phyloP scores from a whole-genome alignment of 37 sponge, comb jelly and placozoan genomes.

The Eunapius fragilis region DNA sequence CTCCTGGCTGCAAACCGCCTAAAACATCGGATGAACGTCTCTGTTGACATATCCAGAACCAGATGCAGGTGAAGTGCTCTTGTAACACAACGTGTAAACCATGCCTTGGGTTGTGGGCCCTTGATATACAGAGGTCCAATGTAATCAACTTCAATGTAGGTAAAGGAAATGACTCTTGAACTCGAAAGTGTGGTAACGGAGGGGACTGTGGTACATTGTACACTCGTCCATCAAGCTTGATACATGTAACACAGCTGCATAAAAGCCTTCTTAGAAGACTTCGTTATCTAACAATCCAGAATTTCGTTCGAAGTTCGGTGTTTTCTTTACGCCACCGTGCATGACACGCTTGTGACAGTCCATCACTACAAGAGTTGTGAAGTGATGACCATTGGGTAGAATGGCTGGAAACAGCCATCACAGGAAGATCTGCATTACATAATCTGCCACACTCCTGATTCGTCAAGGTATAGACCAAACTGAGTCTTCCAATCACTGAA shows the following conservation, averaged over 20 bases:
- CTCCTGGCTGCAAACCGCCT: slow-evolving; percentile 58
- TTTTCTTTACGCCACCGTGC: slow-evolving; percentile 36
- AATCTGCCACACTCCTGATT: slow-evolving; percentile 34
- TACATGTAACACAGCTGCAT: neutral
- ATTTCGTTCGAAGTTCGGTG: slow-evolving; percentile 18
- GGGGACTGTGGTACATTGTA: too few relatives aligned
- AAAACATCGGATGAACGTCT: slow-evolving; percentile 37
- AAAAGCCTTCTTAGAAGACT: slow-evolving; percentile 22
- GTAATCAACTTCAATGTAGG: slow-evolving; percentile 4
- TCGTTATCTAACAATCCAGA: neutral
- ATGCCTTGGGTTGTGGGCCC: too few relatives aligned
- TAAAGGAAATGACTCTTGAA: slow-evolving; percentile 28
- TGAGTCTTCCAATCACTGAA: slow-evolving; percentile 17
- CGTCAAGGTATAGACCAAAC: slow-evolving; percentile 24
- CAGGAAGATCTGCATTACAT: slow-evolving; percentile 13
- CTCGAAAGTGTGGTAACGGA: slow-evolving; percentile 24
- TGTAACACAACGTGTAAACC: slow-evolving; percentile 29
- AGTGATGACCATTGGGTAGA: slow-evolving; percentile 13
- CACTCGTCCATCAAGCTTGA: neutral
- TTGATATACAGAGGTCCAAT: neutral
- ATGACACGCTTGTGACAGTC: slow-evolving; percentile 10
- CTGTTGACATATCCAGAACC: slow-evolving; percentile 16
- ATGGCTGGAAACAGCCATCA: slow-evolving; percentile 8
- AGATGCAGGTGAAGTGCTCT: slow-evolving; percentile 37
- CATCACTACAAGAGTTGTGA: slow-evolving; percentile 26